Evolutionary conservation across 2,113 vertebrate genomes (phyloP).

Genomic region (Pandion haliaetus): DNA sequence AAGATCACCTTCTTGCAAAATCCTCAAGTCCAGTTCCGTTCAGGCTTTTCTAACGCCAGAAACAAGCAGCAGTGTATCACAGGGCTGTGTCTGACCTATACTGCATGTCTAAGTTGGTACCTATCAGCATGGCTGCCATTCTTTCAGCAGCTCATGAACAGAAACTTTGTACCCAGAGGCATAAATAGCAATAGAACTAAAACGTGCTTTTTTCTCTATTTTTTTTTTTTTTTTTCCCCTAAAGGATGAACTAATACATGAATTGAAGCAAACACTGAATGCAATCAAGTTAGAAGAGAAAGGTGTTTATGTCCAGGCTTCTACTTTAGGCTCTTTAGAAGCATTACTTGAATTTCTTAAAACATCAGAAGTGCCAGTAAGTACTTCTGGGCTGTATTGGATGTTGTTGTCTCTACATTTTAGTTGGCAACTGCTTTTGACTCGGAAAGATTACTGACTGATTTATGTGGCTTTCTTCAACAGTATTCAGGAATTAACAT

Average conservation of each 20-base stretch:
- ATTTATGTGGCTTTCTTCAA: background rate
- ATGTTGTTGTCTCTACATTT: background rate
- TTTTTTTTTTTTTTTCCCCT: background rate
- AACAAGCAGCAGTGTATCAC: background rate
- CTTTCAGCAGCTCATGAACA: background rate
- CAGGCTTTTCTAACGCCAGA: background rate
- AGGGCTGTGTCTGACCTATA: background rate
- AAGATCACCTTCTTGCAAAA: background rate
- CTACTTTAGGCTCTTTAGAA: constrained; percentile 94
- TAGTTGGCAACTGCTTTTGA: background rate
- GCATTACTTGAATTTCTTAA: constrained; percentile 96
- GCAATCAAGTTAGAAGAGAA: constrained; percentile 98
- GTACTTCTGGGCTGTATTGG: constrained; percentile 12
- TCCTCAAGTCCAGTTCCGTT: background rate
- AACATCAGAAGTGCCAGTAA: constrained; percentile 91
- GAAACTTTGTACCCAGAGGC: background rate
- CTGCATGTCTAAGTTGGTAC: background rate
- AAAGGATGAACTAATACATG: constrained; percentile 93
- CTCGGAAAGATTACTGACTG: background rate
- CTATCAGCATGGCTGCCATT: background rate
- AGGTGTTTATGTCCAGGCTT: constrained; percentile 97
- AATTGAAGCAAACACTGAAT: constrained; percentile 95
- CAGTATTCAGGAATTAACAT: constrained; percentile 99
- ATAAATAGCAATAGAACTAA: background rate
- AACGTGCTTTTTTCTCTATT: background rate